Evolutionary conservation across 2,797 vertebrate species (phyloP), one percentile per base, ranked within the genome.

Genomic region (Microchirus variegatus): DNA sequence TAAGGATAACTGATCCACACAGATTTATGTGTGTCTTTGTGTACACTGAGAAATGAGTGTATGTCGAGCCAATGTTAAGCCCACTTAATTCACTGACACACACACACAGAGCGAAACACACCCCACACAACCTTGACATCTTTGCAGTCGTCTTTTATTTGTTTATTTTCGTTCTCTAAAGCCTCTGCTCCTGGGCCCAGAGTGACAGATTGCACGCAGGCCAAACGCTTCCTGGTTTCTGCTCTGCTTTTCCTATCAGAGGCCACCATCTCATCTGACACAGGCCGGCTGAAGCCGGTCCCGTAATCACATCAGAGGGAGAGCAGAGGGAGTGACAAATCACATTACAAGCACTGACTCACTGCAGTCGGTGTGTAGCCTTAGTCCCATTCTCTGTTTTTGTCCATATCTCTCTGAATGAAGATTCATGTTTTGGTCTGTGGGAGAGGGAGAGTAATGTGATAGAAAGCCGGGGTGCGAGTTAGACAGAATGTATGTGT

Each of bases 231-330:
- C 83, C 89, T 87, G 87, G 74, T 82, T 81, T 77, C 14, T 77
- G 78, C 55, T 69, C 73, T 41, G 59, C 66, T 67, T 57, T 59
- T 72, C 79, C 78, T 77, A 83, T 82, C 85, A 26, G 49, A 49
- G 65, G 70, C 75, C 82, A 57, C 67, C 78, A 76, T 88, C 85
- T 77, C 78, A 9, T 75, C 66, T 73, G 83, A 87, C 85, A 81
- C 68, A 47, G 77, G 71, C 64, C 16, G 52, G 52, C 75, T 63
- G 9, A 61, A 56, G 62, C 77, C 43, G 63, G 62, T 67, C 60
- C 55, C 31, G 22, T 93, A 91, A 92, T 92, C 86, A 73, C 75
- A 90, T 93, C 88, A 88, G 57, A 46, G 70, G 2, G 41, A 59
- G 77, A 80, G 77, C 72, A 51, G 73, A 78, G 77, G 75, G 88